A percentile compares a stretch with the other conserved stretches of the same genome.
phyloP scores from a whole-genome alignment of 2,113 vertebrate genomes.

The Oryzias curvinotus region DNA sequence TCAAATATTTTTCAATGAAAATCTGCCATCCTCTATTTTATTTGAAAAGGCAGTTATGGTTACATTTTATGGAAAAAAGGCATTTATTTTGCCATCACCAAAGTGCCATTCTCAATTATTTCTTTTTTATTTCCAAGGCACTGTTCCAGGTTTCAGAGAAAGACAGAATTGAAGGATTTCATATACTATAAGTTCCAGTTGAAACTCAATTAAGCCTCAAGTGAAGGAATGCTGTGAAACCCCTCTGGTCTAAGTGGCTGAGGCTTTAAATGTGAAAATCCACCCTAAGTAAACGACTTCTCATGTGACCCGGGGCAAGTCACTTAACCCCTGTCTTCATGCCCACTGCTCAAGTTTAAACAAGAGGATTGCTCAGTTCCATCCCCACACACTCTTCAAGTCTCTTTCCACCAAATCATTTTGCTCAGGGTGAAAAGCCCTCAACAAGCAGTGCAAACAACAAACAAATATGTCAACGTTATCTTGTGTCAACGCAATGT shows the following conservation, averaged over 20 bases:
- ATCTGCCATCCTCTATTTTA: too few relatives aligned
- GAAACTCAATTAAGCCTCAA: constrained; percentile 4
- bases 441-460: constrained; percentile 34
- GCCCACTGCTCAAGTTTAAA: constrained; percentile 71
- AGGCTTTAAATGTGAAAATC: constrained; percentile 71
- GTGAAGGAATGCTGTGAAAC: constrained; percentile 28
- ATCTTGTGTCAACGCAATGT: not conserved
- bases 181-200: not conserved
- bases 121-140: not conserved
- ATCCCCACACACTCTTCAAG: constrained; percentile 58
- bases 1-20: too few relatives aligned
- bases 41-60: too few relatives aligned
- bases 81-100: too few relatives aligned
- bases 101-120: too few relatives aligned
- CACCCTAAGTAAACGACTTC: constrained; percentile 73
- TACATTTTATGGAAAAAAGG: not conserved
- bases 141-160: not conserved
- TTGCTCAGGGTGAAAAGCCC: constrained; percentile 65
- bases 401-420: constrained; percentile 67
- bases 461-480: constrained; percentile 34
- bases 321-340: constrained; percentile 79
- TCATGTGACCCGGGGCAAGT: constrained; percentile 75
- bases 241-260: constrained; percentile 49
- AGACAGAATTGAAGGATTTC: not conserved
- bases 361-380: constrained; percentile 68